These are phyloP conservation scores for Conger conger DNA, from an alignment of 2,113 vertebrate species.

Conservation along the genomic window DNA sequence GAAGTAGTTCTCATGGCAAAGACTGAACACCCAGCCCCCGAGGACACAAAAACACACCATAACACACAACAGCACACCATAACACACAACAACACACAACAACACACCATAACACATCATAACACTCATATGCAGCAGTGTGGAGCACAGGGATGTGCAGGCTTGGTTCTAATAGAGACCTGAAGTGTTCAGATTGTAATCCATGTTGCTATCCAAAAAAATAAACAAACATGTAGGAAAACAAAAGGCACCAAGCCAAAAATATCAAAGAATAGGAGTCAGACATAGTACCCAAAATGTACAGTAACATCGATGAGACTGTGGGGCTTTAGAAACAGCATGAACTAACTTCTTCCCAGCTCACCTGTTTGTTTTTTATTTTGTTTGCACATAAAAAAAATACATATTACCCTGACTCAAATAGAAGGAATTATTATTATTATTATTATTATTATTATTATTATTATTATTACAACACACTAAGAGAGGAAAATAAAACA, in stretches of 20 bases:
- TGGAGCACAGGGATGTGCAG: neutral
- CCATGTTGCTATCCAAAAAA: neutral
- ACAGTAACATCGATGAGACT: neutral
- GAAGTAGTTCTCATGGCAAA: slow-evolving; percentile 26
- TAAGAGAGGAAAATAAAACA: neutral
- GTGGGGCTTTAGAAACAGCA: neutral
- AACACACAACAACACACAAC: too few relatives aligned
- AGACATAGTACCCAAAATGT: neutral
- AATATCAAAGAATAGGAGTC: neutral
- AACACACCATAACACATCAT: neutral
- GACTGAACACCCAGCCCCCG: neutral
- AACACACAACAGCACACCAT: neutral
- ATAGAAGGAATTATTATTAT: neutral
- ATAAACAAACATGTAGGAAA: neutral
- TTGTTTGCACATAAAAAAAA: neutral
- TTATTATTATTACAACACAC: too few relatives aligned
- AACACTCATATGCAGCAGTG: neutral
- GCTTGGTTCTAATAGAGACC: neutral
- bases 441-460: too few relatives aligned
- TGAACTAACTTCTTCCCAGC: neutral
- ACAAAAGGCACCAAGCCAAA: neutral
- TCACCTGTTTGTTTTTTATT: too few relatives aligned
- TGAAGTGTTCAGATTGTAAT: neutral
- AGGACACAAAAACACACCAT: neutral
- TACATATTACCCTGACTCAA: neutral